Base-by-base conservation (phyloP, 37 sponge, comb jelly and placozoan genomes). In the Diacarnus erythraeanus region DNA sequence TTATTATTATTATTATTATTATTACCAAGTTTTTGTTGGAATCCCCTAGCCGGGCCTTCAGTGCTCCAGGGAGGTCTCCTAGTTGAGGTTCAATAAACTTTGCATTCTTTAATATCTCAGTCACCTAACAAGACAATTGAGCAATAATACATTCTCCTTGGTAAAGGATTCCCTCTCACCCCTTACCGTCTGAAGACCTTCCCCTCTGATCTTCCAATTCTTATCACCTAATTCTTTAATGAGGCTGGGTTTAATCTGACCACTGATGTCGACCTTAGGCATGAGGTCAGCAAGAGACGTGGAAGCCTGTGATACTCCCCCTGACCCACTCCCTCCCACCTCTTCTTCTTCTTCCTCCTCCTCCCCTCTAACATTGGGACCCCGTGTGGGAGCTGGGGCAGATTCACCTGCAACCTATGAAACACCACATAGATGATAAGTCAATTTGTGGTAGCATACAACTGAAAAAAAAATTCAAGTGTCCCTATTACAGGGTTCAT, bases 11-110 rank as follows among this genome's bases (percentile, higher is more conserved):
- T 38, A 67, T 67, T 5, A 31, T 9, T n/a, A 23, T 25, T 12
- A 65, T 71, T 35, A 92, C 94, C 65, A 91, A 80, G 83, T 95
- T 95, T 74, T 95, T 95, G 84, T 95, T 95, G 68, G 95, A 82
- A 79, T 95, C 95, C 0, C 57, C 47, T 30, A 95, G 87, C 67
- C 92, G 61, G 26, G 59, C 95, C 64, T 95, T 95, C 34, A 95
- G 87, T 1, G 90, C 92, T 36, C 82, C 88, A 23, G 93, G 93
- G 0, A 95, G 84, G 5, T 92, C 89, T 0, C 95, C 95, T 18
- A 95, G 86, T 1, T 85, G 75, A 0, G 93, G 95, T 47, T 82
- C 41, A n/a, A 95, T 85, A 75, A 93, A 93, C 79, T 93, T 93
- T 29, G 94, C 94, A 33, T 64, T 74, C 29, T 80, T 42, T 22